Percentiles rank a stretch among this genome's conserved stretches.
Conservation (phyloP, 2,113 vertebrate genomes). For the Cinclus cinclus region DNA sequence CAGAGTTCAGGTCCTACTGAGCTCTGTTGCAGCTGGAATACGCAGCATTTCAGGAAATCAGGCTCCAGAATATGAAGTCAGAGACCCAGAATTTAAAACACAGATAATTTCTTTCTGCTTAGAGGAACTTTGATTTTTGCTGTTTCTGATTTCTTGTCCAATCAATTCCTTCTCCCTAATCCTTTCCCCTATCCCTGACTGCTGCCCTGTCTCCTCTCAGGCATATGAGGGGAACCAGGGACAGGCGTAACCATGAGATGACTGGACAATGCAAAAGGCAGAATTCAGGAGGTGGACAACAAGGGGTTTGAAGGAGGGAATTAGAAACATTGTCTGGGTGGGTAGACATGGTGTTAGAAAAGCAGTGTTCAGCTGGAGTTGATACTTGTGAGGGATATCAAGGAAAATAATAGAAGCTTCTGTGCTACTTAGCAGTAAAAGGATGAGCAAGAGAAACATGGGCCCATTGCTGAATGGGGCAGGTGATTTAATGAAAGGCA, state of each 20-base stretch:
- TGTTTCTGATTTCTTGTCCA: neutral
- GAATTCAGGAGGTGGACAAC: neutral
- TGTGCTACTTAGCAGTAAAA: neutral
- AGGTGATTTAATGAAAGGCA: neutral
- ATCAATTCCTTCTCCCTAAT: neutral
- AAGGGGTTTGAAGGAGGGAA: neutral
- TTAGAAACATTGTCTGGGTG: neutral
- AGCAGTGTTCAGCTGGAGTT: neutral
- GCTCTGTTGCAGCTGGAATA: slow-evolving; percentile 4
- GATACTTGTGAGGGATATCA: neutral
- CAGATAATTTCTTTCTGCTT: neutral
- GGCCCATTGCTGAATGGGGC: accelerated
- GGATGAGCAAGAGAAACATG: neutral
- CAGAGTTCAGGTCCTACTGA: slow-evolving; percentile 20
- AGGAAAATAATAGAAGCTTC: neutral
- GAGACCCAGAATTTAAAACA: neutral
- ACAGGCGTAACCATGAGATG: neutral
- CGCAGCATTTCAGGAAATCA: slow-evolving; percentile 29
- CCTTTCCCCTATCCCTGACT: neutral
- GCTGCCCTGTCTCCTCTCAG: neutral
- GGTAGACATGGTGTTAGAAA: neutral
- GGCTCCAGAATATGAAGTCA: neutral
- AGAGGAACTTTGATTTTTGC: neutral
- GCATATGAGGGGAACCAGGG: neutral
- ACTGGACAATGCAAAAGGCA: neutral